Conservation (phyloP, 2,888 invertebrate species). For the Andrena chrysosceles region DNA sequence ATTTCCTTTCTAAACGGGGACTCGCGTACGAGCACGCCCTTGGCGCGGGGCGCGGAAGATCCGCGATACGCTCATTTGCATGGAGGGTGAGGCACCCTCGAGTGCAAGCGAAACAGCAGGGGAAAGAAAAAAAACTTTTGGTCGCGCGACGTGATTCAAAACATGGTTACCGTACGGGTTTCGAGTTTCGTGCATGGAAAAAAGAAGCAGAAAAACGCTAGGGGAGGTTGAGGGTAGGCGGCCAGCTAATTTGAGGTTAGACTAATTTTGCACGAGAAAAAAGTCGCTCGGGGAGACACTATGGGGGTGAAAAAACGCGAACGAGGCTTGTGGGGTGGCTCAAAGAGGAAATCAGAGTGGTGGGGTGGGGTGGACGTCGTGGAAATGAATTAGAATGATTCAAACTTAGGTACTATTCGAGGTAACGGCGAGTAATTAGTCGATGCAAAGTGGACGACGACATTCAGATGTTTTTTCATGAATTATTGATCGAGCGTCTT, state of each 20-base stretch:
- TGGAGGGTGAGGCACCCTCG: conserved; percentile 62
- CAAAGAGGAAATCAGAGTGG: conserved; percentile 53
- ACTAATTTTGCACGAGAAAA: conserved; percentile 79
- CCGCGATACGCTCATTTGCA: conserved; percentile 74
- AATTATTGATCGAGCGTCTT: not conserved
- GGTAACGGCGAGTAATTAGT: not conserved
- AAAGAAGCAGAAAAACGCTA: conserved; percentile 14
- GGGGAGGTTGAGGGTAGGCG: conserved; percentile 60
- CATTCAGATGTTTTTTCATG: not conserved
- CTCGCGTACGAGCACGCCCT: conserved; percentile 50
- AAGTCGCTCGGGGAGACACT: conserved; percentile 34
- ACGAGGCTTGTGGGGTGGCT: conserved; percentile 25
- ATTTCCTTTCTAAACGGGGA: conserved; percentile 47
- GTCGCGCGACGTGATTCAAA: conserved; percentile 68
- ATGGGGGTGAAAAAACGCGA: conserved; percentile 22
- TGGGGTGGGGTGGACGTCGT: conserved; percentile 52
- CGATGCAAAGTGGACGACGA: not conserved
- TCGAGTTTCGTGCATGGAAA: conserved; percentile 58
- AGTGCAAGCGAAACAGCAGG: conserved; percentile 50
- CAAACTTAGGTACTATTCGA: not conserved
- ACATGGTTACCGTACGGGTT: conserved; percentile 69
- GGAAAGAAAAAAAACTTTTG: conserved; percentile 46
- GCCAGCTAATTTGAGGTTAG: conserved; percentile 80
- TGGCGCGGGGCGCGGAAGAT: conserved; percentile 66
- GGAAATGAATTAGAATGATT: conserved; percentile 75